Percentiles rank a stretch among this genome's conserved stretches.
Conservation (phyloP, 2,888 invertebrate species). For the Ommatoiulus sabulosus region DNA sequence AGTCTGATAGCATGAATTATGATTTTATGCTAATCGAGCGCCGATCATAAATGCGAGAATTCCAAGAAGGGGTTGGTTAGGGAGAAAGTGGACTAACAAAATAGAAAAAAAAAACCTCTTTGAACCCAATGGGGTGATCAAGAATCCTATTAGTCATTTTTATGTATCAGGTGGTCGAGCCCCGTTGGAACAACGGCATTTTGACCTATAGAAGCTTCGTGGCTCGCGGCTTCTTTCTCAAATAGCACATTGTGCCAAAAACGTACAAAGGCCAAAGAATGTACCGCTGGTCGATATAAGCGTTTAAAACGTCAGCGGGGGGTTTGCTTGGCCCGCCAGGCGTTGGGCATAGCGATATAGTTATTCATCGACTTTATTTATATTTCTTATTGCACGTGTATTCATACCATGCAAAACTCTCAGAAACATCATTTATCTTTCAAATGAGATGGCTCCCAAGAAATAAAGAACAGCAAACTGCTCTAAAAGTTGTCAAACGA, state of each 20-base stretch:
- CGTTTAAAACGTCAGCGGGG: conserved; percentile 21
- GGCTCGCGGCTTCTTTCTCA: not conserved
- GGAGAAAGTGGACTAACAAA: not conserved
- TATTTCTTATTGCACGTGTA: not conserved
- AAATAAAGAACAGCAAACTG: not conserved
- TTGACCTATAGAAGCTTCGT: conserved; percentile 3
- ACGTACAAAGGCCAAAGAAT: not conserved
- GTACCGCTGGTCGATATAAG: not conserved
- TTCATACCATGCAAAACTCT: not conserved
- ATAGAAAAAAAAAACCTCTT: not conserved
- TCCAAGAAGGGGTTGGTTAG: conserved; percentile 38
- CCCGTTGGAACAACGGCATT: conserved; percentile 12
- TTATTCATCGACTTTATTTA: conserved; percentile 42
- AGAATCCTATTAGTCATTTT: conserved; percentile 41
- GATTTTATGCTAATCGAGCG: conserved; percentile 31
- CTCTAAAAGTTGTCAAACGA: conserved; percentile 12
- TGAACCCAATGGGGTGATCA: conserved; percentile 31
- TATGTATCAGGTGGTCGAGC: conserved; percentile 44
- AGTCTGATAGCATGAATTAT: conserved; percentile 41
- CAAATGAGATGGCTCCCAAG: not conserved
- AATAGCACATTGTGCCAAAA: conserved; percentile 3
- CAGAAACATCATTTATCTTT: not conserved
- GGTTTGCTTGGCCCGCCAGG: not conserved
- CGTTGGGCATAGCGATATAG: not conserved
- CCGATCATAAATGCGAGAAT: conserved; percentile 37